Percentiles rank a stretch among this genome's conserved stretches.
Conservation (phyloP, 2,888 invertebrate genomes). For the Tillus elongatus region DNA sequence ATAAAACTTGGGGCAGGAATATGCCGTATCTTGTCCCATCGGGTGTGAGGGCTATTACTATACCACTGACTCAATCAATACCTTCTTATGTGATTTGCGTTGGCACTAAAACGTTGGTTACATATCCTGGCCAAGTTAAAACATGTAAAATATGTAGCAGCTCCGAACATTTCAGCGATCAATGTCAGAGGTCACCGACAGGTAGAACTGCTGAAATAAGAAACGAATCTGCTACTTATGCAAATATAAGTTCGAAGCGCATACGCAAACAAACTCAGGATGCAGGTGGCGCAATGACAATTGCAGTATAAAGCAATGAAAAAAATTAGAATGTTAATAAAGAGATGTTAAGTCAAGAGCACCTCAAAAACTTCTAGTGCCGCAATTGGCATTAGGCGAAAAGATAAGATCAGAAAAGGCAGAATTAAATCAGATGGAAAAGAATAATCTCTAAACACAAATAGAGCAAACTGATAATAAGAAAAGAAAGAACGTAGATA, state of each 20-base stretch:
- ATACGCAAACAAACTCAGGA: too few species aligned
- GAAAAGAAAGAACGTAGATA: background rate
- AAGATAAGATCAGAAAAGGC: background rate
- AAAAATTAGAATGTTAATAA: too few species aligned
- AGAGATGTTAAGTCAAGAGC: too few species aligned
- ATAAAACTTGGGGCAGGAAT: constrained; percentile 1
- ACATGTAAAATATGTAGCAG: background rate
- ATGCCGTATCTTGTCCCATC: background rate
- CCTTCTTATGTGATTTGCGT: background rate
- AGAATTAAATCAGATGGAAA: background rate
- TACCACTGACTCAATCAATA: background rate
- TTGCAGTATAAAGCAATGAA: too few species aligned
- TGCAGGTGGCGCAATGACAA: too few species aligned
- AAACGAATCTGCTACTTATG: too few species aligned
- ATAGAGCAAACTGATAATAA: background rate
- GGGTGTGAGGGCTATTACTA: background rate
- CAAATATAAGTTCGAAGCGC: too few species aligned
- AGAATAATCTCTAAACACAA: background rate
- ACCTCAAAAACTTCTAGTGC: too few species aligned
- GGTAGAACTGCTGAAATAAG: too few species aligned
- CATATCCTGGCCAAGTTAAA: background rate
- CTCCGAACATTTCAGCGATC: background rate
- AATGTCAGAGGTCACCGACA: too few species aligned
- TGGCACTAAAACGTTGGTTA: background rate
- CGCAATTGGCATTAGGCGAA: too few species aligned